Evolutionary conservation across 1,140 invertebrate species (phyloP), one percentile per base, ranked within the genome.

Genomic region (Panulirus ornatus): DNA sequence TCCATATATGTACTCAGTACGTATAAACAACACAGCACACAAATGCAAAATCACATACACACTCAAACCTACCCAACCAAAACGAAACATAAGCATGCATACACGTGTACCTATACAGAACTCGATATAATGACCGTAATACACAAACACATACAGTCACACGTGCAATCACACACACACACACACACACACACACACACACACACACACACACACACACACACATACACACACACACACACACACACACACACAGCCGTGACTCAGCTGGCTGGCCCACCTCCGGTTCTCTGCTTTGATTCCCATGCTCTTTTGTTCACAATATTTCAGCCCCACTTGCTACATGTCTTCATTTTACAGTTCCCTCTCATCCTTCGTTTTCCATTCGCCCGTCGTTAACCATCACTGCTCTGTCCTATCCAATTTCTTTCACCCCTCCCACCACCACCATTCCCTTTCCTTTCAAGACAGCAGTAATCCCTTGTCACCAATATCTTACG

Each of bases 151-250:
- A 58, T n/a, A n/a, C n/a, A n/a, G n/a, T n/a, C n/a, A n/a, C n/a
- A n/a, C n/a, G n/a, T n/a, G n/a, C n/a, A n/a, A n/a, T n/a, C n/a
- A n/a, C n/a, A n/a, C n/a, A n/a, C n/a, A n/a, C n/a, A n/a, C n/a
- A n/a, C n/a, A n/a, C 51, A 58, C 51, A 58, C 51, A 58, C 51
- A 58, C 51, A 58, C 51, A 58, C 22, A 14, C 51, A 14, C 9
- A 9, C 66, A 27, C 66, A 70, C 66, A 70, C 66, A 70, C 66
- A 70, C 66, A 70, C 66, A 70, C 66, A 70, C 1, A 70, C 66
- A n/a, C 3, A 16, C 27, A 70, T 30, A 70, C 71, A 73, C 71
- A 73, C 34, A 1, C 34, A 30, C n/a, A n/a, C n/a, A n/a, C n/a
- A n/a, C n/a, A n/a, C n/a, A n/a, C n/a, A n/a, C n/a, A n/a, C n/a